Evolutionary conservation across 2,113 vertebrate genomes (phyloP).

Genomic region (Solea senegalensis): DNA sequence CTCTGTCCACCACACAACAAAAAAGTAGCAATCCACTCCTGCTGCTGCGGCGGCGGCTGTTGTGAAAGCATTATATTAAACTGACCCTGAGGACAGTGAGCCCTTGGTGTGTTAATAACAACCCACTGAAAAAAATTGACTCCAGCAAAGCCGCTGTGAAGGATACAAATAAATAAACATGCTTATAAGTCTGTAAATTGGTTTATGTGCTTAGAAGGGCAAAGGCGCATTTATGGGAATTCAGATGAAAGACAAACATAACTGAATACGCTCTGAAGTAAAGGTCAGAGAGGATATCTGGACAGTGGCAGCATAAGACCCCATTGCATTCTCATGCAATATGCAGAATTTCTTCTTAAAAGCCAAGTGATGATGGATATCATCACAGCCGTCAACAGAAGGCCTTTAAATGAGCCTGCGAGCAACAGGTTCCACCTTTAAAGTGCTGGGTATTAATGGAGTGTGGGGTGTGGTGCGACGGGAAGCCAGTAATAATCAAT

Average conservation of each 20-base stretch:
- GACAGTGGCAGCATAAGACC: conserved; percentile 9
- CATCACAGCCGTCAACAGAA: conserved; percentile 24
- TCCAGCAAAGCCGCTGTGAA: conserved; percentile 21
- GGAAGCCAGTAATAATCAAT: conserved; percentile 75
- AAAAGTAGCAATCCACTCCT: conserved; percentile 22
- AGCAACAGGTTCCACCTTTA: conserved; percentile 66
- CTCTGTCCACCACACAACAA: conserved; percentile 21
- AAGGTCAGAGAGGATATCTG: conserved; percentile 49
- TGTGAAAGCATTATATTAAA: conserved; percentile 34
- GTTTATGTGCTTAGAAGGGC: conserved; percentile 42
- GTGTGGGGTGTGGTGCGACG: conserved; percentile 53
- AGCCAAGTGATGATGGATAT: conserved; percentile 18
- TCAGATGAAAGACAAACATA: conserved; percentile 27
- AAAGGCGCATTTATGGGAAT: conserved; percentile 33
- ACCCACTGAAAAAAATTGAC: conserved; percentile 6
- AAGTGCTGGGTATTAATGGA: conserved; percentile 65
- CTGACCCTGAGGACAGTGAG: conserved; percentile 37
- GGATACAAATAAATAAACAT: conserved; percentile 46
- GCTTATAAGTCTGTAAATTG: conserved; percentile 49
- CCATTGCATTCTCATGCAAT: conserved; percentile 4
- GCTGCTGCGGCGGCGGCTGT: conserved; percentile 20
- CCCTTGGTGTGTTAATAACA: conserved; percentile 37
- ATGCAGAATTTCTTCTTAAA: conserved; percentile 39
- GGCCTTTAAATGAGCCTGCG: conserved; percentile 37
- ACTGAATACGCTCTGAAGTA: conserved; percentile 23